Evolutionary conservation across 2,113 vertebrate genomes (phyloP).

Genomic region (Tetrao urogallus): DNA sequence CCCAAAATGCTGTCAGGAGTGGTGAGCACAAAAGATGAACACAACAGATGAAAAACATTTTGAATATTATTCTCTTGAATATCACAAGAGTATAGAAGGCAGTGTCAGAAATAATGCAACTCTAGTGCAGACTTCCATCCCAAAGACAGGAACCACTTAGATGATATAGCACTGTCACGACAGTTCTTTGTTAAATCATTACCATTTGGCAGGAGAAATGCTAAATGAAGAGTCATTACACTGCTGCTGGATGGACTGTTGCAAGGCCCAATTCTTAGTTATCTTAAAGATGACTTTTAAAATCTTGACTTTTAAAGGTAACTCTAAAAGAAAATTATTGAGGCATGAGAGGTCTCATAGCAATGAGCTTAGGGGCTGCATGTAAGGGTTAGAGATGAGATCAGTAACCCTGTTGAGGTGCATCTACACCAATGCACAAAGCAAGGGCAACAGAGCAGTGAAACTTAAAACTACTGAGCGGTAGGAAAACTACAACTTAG

Average conservation of each 20-base stretch:
- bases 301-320: neutral
- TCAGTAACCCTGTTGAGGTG: no score
- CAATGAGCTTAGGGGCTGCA: no score
- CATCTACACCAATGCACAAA: no score
- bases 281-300: neutral
- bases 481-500: no score
- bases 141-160: neutral
- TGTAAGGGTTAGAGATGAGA: no score
- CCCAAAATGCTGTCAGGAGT: neutral
- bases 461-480: no score
- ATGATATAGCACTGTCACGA: neutral
- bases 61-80: neutral
- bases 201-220: neutral
- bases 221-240: neutral
- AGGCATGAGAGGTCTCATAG: neutral
- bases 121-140: neutral
- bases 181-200: neutral
- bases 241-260: neutral
- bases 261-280: neutral
- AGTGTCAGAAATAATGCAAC: neutral
- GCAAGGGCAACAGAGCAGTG: no score
- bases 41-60: neutral
- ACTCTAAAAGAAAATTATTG: neutral
- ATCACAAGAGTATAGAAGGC: no score
- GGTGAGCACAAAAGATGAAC: neutral